Evolutionary conservation across 2,888 invertebrate species (phyloP).

Genomic region (Zhengitettix transpicula): DNA sequence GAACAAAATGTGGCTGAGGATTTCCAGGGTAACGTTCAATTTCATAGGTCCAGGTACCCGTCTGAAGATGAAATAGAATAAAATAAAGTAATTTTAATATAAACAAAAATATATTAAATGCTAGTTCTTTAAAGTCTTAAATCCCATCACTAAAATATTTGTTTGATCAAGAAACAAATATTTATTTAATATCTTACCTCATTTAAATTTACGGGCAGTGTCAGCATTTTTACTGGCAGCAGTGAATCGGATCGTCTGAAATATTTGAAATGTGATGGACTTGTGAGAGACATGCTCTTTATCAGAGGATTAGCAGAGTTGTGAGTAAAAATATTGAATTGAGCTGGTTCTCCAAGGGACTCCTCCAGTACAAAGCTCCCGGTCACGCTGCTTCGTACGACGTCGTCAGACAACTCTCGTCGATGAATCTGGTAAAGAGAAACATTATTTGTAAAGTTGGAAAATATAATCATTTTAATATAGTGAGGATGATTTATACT

Average conservation of each 20-base stretch:
- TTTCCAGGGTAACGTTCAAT: constrained; percentile 37
- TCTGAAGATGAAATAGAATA: constrained; percentile 18
- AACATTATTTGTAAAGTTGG: too few relatives aligned
- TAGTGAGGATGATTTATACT: too few relatives aligned
- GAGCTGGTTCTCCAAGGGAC: constrained; percentile 32
- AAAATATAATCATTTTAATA: too few relatives aligned
- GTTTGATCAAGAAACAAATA: too few relatives aligned
- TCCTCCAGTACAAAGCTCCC: constrained; percentile 37
- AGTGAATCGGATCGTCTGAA: constrained; percentile 30
- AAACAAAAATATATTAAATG: too few relatives aligned
- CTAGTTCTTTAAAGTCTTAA: too few relatives aligned
- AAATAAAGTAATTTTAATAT: too few relatives aligned
- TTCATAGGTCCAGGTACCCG: constrained; percentile 40
- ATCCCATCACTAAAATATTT: too few relatives aligned
- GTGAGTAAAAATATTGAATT: constrained; percentile 34
- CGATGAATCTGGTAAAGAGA: constrained; percentile 27
- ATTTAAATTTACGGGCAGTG: constrained; percentile 31
- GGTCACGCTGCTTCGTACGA: constrained; percentile 27
- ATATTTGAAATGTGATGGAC: constrained; percentile 31
- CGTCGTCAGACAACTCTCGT: constrained; percentile 30
- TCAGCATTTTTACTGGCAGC: constrained; percentile 32
- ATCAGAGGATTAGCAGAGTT: constrained; percentile 33
- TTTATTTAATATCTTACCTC: constrained; percentile 29
- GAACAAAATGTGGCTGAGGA: constrained; percentile 41
- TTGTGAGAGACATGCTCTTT: constrained; percentile 29